Percentiles rank a stretch among this genome's conserved stretches.
phyloP scores from a whole-genome alignment of 2,888 invertebrate genomes.

The Petrophora chlorosata region DNA sequence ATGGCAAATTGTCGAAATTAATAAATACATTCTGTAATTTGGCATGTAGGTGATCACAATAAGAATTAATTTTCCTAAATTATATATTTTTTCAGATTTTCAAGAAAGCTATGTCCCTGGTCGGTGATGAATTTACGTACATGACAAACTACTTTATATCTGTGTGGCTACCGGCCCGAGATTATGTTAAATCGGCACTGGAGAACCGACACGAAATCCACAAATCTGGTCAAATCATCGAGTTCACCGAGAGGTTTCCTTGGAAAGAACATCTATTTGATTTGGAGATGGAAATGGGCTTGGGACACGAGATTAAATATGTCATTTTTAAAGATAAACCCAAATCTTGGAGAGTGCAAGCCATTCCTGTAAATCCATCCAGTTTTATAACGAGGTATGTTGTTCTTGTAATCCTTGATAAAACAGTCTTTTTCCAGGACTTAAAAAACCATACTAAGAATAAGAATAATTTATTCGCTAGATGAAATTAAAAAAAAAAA shows the following conservation, averaged over 20 bases:
- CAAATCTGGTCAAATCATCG: slow-evolving; percentile 91
- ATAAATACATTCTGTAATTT: no score
- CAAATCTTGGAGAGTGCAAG: slow-evolving; percentile 92
- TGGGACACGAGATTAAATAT: slow-evolving; percentile 87
- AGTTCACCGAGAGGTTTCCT: slow-evolving; percentile 88
- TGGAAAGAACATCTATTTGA: slow-evolving; percentile 96
- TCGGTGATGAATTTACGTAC: slow-evolving; percentile 91
- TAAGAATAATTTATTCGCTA: no score
- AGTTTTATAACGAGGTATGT: slow-evolving; percentile 88
- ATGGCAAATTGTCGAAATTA: no score
- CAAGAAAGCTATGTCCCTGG: slow-evolving; percentile 89
- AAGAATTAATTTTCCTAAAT: no score
- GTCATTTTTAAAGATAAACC: slow-evolving; percentile 87
- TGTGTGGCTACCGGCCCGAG: slow-evolving; percentile 94
- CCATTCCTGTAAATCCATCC: slow-evolving; percentile 88
- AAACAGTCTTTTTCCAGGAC: not conserved
- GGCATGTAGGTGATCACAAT: no score
- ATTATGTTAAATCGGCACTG: slow-evolving; percentile 89
- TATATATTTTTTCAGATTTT: slow-evolving; percentile 77
- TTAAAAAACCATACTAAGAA: not conserved
- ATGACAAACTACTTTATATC: slow-evolving; percentile 85
- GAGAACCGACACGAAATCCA: slow-evolving; percentile 81
- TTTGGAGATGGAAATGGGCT: slow-evolving; percentile 89
- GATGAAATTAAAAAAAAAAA: no score
- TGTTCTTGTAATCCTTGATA: not conserved